Conservation (phyloP, 2,888 invertebrate genomes). For the Encarsia formosa region DNA sequence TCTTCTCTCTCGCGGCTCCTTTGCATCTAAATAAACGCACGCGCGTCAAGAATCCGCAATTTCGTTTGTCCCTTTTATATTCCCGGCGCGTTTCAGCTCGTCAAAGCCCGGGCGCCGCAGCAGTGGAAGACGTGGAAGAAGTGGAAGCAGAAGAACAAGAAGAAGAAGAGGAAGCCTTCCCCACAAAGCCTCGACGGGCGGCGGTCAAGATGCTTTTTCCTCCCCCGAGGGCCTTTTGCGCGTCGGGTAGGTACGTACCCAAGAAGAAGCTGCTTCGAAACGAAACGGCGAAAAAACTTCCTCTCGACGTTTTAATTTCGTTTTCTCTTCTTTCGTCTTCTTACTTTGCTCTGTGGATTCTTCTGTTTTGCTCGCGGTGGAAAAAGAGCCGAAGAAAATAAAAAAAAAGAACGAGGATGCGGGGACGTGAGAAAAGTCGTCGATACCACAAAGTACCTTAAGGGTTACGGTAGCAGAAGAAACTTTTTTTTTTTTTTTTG, state of each 20-base stretch:
- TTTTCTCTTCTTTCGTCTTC: constrained; percentile 33
- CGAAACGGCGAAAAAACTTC: constrained; percentile 23
- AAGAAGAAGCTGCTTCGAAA: background rate
- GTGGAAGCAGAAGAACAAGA: constrained; percentile 11
- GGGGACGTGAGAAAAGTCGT: background rate
- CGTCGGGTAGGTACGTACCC: too few species aligned
- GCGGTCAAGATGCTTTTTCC: too few species aligned
- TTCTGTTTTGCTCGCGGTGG: background rate
- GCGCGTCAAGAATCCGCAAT: constrained; percentile 35
- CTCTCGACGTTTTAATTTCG: constrained; percentile 45
- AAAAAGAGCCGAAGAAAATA: background rate
- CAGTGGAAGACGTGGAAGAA: constrained; percentile 13
- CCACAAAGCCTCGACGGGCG: too few species aligned
- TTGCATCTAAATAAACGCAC: constrained; percentile 11
- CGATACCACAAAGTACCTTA: background rate
- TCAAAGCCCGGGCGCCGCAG: too few species aligned
- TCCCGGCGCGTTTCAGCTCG: constrained; percentile 17
- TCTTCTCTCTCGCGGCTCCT: too few species aligned
- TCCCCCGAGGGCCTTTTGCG: too few species aligned
- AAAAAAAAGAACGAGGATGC: background rate
- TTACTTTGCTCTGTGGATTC: constrained; percentile 5
- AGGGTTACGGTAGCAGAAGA: background rate
- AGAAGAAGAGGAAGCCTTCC: constrained; percentile 2
- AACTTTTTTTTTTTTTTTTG: too few species aligned
- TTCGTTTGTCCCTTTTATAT: constrained; percentile 34